Conservation (phyloP, 2,113 vertebrate genomes). For the Cepphus grylle region DNA sequence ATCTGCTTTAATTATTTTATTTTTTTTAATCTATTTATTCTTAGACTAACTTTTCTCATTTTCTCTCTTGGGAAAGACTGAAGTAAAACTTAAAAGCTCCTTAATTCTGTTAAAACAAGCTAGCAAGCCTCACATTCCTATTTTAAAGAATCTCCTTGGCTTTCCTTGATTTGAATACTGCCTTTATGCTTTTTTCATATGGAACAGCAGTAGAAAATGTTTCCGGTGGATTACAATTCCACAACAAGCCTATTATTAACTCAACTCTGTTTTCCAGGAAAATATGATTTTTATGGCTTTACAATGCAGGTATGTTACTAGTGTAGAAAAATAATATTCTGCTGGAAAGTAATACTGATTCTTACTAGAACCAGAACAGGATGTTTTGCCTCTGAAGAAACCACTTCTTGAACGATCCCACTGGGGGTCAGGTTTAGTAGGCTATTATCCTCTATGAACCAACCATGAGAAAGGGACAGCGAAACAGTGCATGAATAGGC, state of each 20-base stretch:
- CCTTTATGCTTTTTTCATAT: background rate
- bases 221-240: background rate
- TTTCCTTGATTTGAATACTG: background rate
- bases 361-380: background rate
- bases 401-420: background rate
- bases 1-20: background rate
- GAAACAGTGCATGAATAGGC: background rate
- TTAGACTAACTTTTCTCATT: background rate
- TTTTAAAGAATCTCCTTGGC: background rate
- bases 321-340: background rate
- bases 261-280: background rate
- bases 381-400: background rate
- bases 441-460: background rate
- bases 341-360: background rate
- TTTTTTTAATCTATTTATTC: background rate
- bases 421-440: background rate
- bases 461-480: background rate
- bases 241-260: background rate
- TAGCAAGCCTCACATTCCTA: background rate
- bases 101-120: background rate
- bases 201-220: background rate
- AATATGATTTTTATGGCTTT: background rate
- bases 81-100: background rate
- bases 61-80: background rate
- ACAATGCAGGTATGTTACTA: background rate